These are phyloP conservation scores for Hipparchia sbordonii DNA, from an alignment of 2,888 invertebrate genomes.

Conservation along the genomic window DNA sequence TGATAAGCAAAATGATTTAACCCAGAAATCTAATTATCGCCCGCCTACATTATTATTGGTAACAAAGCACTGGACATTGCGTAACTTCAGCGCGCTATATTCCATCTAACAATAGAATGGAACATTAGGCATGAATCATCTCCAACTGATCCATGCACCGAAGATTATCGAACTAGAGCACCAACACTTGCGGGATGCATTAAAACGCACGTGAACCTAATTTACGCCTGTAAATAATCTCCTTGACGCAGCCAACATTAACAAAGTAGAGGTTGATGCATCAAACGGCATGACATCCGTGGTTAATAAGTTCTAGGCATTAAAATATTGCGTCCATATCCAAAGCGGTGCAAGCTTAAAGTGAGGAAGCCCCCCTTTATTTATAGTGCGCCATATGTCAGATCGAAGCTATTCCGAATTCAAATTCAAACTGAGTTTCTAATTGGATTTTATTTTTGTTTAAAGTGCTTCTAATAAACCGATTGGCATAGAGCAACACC, in stretches of 20 bases:
- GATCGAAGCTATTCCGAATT: constrained; percentile 75
- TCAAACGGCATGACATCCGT: constrained; percentile 75
- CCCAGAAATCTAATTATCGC: constrained; percentile 40
- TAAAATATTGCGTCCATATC: constrained; percentile 67
- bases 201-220: constrained; percentile 81
- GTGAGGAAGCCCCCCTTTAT: constrained; percentile 65
- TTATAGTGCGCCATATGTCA: constrained; percentile 80
- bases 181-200: constrained; percentile 77
- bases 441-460: constrained; percentile 82
- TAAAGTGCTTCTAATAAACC: constrained; percentile 73
- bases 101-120: constrained; percentile 77
- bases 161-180: constrained; percentile 82
- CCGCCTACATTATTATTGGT: constrained; percentile 39
- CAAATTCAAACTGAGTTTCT: constrained; percentile 74
- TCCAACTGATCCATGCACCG: constrained; percentile 72
- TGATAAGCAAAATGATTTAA: constrained; percentile 10
- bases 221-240: constrained; percentile 75
- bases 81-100: constrained; percentile 71
- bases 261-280: constrained; percentile 78
- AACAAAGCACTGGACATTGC: constrained; percentile 67
- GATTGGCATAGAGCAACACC: no score
- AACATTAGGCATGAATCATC: constrained; percentile 76
- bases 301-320: constrained; percentile 70
- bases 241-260: constrained; percentile 61
- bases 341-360: constrained; percentile 58